Percentiles rank a stretch among this genome's conserved stretches.
Evolutionary conservation across 2,888 invertebrate species (phyloP).

Genomic region (Temnothorax rugatulus): DNA sequence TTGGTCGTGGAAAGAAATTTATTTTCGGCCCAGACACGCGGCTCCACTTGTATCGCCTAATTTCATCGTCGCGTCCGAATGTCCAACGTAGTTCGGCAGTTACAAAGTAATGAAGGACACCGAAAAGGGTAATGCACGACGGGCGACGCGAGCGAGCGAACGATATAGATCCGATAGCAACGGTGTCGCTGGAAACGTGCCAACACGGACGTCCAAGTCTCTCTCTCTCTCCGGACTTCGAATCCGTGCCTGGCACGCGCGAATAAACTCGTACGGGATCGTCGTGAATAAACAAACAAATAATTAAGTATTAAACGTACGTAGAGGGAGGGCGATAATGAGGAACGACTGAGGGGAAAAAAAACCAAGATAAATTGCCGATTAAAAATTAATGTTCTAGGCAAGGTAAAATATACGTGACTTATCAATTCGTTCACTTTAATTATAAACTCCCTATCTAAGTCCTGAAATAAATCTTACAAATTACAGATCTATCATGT

Average conservation of each 20-base stretch:
- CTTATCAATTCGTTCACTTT: neutral
- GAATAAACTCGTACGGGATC: neutral
- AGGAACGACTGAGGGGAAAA: neutral
- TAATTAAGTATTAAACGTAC: neutral
- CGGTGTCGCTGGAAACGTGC: slow-evolving; percentile 65
- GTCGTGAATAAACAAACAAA: slow-evolving; percentile 27
- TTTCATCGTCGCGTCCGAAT: slow-evolving; percentile 36
- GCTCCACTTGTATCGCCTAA: slow-evolving; percentile 17
- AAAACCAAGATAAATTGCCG: neutral
- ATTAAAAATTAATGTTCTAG: neutral
- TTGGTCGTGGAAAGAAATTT: slow-evolving; percentile 6
- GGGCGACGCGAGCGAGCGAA: slow-evolving; percentile 52
- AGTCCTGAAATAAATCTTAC: neutral
- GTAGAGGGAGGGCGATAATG: too few species aligned
- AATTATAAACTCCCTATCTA: neutral
- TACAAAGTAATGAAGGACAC: slow-evolving; percentile 65
- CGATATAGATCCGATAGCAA: slow-evolving; percentile 67
- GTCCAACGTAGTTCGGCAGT: slow-evolving; percentile 1
- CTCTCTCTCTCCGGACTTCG: slow-evolving; percentile 51
- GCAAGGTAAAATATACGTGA: neutral
- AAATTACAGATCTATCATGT: neutral
- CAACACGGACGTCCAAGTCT: slow-evolving; percentile 71
- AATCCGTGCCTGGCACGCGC: slow-evolving; percentile 60
- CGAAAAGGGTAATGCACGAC: slow-evolving; percentile 64
- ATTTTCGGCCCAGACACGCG: slow-evolving; percentile 25